A percentile compares a stretch with the other conserved stretches of the same genome.
phyloP scores from a whole-genome alignment of 1,140 invertebrate species.

The Pachypeltis micranthus region DNA sequence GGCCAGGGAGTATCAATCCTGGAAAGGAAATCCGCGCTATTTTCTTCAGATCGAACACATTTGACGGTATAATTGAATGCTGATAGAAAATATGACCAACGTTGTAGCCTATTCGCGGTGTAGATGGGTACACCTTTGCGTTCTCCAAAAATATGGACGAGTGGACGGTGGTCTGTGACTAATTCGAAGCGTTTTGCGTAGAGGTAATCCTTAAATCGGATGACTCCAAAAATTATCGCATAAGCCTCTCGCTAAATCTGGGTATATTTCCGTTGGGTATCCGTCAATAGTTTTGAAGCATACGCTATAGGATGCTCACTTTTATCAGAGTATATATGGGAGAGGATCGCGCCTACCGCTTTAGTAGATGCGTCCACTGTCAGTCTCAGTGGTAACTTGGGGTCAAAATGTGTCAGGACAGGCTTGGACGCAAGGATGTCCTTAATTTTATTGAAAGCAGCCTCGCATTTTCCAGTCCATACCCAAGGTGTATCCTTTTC shows the following conservation, averaged over 20 bases:
- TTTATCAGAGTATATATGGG: slow-evolving; percentile 28
- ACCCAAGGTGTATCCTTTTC: slow-evolving; percentile 15
- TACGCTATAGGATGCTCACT: slow-evolving; percentile 31
- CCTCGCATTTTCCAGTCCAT: slow-evolving; percentile 20
- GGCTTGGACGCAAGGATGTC: neutral
- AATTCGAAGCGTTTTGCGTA: too few species aligned
- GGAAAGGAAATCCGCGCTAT: too few species aligned
- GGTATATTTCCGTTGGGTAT: too few species aligned
- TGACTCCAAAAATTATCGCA: slow-evolving; percentile 37
- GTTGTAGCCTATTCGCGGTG: too few species aligned
- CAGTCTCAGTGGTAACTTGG: slow-evolving; percentile 25
- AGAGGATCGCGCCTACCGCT: slow-evolving; percentile 32
- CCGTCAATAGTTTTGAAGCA: slow-evolving; percentile 35
- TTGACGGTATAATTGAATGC: too few species aligned
- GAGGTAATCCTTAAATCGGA: slow-evolving; percentile 17
- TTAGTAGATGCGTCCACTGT: slow-evolving; percentile 30
- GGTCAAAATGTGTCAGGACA: slow-evolving; percentile 29
- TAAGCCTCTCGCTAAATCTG: slow-evolving; percentile 42
- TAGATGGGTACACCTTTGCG: too few species aligned
- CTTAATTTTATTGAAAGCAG: slow-evolving; percentile 23
- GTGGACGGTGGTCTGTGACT: too few species aligned
- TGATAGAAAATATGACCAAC: too few species aligned
- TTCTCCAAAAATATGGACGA: too few species aligned
- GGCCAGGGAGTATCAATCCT: too few species aligned
- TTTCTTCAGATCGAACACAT: too few species aligned